Conservation (phyloP, 2,888 invertebrate genomes). For the Deilephila elpenor region DNA sequence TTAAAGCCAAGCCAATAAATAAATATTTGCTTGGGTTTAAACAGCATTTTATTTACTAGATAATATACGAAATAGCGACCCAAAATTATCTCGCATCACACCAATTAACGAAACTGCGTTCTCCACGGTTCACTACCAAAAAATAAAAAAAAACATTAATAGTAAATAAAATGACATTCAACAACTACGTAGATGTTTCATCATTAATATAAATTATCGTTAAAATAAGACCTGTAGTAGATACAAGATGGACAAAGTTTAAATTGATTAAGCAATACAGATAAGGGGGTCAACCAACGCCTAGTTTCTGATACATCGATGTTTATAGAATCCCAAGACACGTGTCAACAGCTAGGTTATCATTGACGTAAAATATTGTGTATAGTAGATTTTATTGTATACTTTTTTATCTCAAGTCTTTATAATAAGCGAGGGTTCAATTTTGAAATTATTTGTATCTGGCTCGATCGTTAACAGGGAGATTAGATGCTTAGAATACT, state of each 20-base stretch:
- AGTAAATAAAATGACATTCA: neutral
- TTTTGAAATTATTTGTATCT: neutral
- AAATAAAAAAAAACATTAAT: neutral
- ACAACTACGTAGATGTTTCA: neutral
- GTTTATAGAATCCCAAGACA: slow-evolving; percentile 7
- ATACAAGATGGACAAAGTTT: slow-evolving; percentile 19
- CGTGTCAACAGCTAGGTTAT: slow-evolving; percentile 17
- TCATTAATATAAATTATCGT: neutral
- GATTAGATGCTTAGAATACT: too few relatives aligned
- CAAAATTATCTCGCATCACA: too few relatives aligned
- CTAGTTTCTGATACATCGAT: neutral
- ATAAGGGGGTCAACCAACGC: neutral
- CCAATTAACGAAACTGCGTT: too few relatives aligned
- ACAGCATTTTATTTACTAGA: too few relatives aligned
- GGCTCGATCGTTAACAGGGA: too few relatives aligned
- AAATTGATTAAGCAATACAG: slow-evolving; percentile 17
- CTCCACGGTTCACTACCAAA: too few relatives aligned
- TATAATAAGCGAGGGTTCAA: neutral
- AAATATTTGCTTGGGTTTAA: too few relatives aligned
- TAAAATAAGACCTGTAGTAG: neutral
- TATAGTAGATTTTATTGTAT: neutral
- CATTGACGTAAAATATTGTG: slow-evolving; percentile 12
- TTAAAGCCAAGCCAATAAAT: too few relatives aligned
- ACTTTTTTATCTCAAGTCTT: neutral
- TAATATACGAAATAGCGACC: too few relatives aligned